Base-by-base conservation (phyloP, 2,113 vertebrate genomes). In the Colius striatus region DNA sequence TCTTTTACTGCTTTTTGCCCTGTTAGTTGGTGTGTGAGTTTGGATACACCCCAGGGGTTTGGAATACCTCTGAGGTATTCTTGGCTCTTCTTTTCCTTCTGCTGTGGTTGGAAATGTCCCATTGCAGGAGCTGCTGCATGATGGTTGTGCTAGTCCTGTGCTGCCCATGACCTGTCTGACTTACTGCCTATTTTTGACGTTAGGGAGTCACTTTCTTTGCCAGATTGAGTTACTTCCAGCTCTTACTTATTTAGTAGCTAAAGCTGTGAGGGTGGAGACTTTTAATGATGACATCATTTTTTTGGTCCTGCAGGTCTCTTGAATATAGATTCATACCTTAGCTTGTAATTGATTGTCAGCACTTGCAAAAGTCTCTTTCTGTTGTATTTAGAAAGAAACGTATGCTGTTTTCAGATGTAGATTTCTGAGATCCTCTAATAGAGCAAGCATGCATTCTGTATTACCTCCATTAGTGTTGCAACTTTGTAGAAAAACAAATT, bases 381-480 rank as follows among this genome's bases (percentile, higher is more conserved):
- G 11, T 47, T 73, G 48, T 30, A 13, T 90, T 67, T 72, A 72
- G 62, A 45, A 91, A 77, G 36, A 80, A 88, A 94, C 41, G 47
- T 13, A n/a, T 15, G 17, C 20, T 53, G 5, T 57, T 86, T 65
- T 74, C 62, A 71, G 47, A 73, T 20, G 2, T 2, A 16, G 32
- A 61, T 34, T 13, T 90, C 16, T 71, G 86, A 67, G 82, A 54
- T 62, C 11, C 48, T 57, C 38, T 76, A n/a, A 2, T 1, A 41
- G 67, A 51, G n/a, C 32, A 77, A 92, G 78, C 55, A n/a, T 3
- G 11, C 60, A 5, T 81, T 88, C 43, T 72, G 50, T 41, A 82
- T 96, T 95, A 91, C 91, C 74, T 91, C 74, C 71, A 63, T 61
- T 84, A 47, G 70, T 89, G 87, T 68, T 67, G 79, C 65, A 95